A percentile compares a stretch with the other conserved stretches of the same genome.
Evolutionary conservation across 2,797 vertebrate species (phyloP).

Genomic region (Lycodopsis pacificus): DNA sequence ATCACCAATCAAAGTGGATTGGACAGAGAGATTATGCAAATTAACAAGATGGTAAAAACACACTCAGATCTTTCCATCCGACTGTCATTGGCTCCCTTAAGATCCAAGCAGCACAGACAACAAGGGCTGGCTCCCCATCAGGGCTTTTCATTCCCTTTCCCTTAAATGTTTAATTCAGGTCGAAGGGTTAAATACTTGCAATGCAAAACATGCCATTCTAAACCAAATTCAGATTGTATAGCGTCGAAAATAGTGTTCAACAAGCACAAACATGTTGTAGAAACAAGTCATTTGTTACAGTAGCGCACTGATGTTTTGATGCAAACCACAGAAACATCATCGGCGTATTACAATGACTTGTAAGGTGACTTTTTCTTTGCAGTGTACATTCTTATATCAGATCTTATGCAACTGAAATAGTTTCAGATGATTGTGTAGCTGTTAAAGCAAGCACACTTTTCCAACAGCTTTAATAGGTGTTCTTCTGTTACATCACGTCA

Average conservation of each 20-base stretch:
- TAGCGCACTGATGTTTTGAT: not conserved
- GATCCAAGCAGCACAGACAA: too few species aligned
- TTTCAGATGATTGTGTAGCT: not conserved
- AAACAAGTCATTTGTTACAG: not conserved
- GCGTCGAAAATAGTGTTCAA: not conserved
- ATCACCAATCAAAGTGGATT: not conserved
- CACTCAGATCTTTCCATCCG: too few species aligned
- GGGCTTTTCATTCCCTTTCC: not conserved
- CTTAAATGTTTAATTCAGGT: not conserved
- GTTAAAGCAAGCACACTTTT: conserved; percentile 3
- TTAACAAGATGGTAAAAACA: too few species aligned
- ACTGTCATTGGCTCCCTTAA: too few species aligned
- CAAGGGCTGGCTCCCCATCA: not conserved
- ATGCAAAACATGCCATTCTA: not conserved
- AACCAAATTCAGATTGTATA: not conserved
- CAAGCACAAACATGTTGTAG: not conserved
- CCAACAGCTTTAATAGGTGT: not conserved
- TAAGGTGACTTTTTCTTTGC: not conserved
- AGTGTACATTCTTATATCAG: not conserved
- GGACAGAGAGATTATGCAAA: not conserved
- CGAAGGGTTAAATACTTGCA: not conserved
- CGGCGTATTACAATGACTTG: not conserved
- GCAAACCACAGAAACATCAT: not conserved
- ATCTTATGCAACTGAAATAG: not conserved
- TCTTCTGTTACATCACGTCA: conserved; percentile 25